Base-by-base conservation (phyloP, 2,888 invertebrate species). In the Polyploca ridens region DNA sequence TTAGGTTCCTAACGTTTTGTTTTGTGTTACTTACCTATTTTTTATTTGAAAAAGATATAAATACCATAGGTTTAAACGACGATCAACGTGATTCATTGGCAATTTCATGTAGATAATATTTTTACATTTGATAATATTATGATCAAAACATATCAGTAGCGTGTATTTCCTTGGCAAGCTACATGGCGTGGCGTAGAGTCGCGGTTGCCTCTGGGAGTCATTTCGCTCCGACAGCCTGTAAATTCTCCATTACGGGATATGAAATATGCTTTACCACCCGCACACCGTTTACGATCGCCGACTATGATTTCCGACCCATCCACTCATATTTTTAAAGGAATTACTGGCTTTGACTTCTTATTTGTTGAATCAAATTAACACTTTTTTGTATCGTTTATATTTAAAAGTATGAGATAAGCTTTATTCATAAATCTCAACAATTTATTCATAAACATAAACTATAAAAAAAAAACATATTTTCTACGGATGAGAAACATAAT, bases 191-290 rank as follows among this genome's bases (percentile, higher is more conserved):
- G 84, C 82, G 84, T 78, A 77, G 80, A 78, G 81, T 77, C 83
- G 85, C 84, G 83, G 79, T 76, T 84, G 88, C 93, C 93, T 83
- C 83, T 85, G 94, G 94, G 94, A 93, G 91, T 93, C 93, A 93
- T 94, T 94, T 84, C 90, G 82, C 68, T 76, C 91, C 85, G 94
- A 93, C 94, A 93, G 93, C 91, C 91, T 94, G 94, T 94, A 94
- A 94, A 94, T 94, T 94, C 91, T 86, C 91, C 91, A 94, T 94
- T 94, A 94, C 91, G 85, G 88, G 91, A 90, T 94, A 94, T 94
- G 94, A 94, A 91, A 94, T 94, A 94, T 93, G 90, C 87, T 85
- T 77, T 77, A 72, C 82, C 82, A 83, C 84, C 85, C 78, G 78
- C 76, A 68, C 78, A 70, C 80, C 84, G 82, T 88, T 91, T 89